Evolutionary conservation across 2,113 vertebrate species (phyloP).

Genomic region (Pseudopipra pipra): DNA sequence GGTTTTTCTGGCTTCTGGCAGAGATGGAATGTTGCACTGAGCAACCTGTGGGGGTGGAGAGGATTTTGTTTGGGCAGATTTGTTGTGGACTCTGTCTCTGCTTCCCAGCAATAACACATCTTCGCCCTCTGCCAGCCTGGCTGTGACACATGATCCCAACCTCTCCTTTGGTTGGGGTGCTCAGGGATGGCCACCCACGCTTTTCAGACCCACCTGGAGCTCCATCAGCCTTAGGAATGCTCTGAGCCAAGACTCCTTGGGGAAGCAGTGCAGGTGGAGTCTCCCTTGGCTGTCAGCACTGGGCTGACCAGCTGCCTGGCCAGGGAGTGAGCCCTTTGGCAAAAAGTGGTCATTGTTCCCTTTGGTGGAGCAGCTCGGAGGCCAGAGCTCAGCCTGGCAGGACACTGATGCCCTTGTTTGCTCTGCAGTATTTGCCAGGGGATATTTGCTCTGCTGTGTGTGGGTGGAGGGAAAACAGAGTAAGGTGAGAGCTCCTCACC

Average conservation of each 20-base stretch:
- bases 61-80: neutral
- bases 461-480: neutral
- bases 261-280: neutral
- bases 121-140: neutral
- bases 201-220: neutral
- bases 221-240: neutral
- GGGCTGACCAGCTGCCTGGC: neutral
- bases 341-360: neutral
- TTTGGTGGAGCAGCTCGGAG: neutral
- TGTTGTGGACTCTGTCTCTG: neutral
- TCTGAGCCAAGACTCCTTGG: neutral
- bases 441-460: neutral
- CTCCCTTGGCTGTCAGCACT: neutral
- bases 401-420: neutral
- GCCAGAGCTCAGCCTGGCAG: neutral
- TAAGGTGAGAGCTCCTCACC: neutral
- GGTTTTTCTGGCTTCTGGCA: neutral
- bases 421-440: conserved; percentile 5
- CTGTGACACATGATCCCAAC: neutral
- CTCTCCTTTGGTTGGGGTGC: neutral
- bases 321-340: neutral
- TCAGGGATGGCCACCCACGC: neutral
- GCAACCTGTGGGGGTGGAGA: neutral
- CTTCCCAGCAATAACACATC: neutral
- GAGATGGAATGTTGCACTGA: neutral